Base-by-base conservation (phyloP, 2,797 vertebrate genomes). In the Notolabrus celidotus region DNA sequence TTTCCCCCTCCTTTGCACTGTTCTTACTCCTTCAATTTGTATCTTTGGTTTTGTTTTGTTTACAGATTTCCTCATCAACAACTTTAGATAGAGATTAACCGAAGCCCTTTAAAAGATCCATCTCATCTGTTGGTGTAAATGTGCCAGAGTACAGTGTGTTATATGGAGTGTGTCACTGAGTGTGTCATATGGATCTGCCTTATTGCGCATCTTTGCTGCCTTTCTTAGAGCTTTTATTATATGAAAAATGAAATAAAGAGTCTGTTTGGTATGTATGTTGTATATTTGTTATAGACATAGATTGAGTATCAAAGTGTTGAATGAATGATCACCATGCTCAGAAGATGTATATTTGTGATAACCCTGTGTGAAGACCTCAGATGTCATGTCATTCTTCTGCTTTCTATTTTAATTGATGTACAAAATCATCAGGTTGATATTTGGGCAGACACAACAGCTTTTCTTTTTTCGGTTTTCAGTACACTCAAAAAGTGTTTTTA, bases 161-260 rank as follows among this genome's bases (percentile, higher is more conserved):
- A 77, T 67, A 74, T 79, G 65, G 79, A 76, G 80, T 84, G 80
- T 82, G 79, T 86, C 82, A 82, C 54, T 31, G 65, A 80, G 69
- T 80, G 69, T 86, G 85, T 90, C 90, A 90, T 91, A 93, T 93
- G 94, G 94, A 94, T 95, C 91, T 97, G 96, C 96, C 96, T 97
- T 97, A 97, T 93, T 90, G 92, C 84, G 85, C 93, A 94, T 96
- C 92, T 94, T 94, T 94, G 95, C 95, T 96, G 96, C 96, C 96
- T 97, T 98, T 93, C 94, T 90, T 92, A 93, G 87, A 89, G 90
- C 92, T 90, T 94, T 91, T 90, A 90, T 92, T 89, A 90, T 91
- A 88, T 85, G 75, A 82, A 67, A 77, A 88, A 83, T 85, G 42
- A 89, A 88, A 89, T 83, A 82, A 81, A 85, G 66, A 82, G 76